These are phyloP conservation scores for Thamnophis elegans DNA, from an alignment of 2,797 vertebrate genomes.

Conservation along the genomic window DNA sequence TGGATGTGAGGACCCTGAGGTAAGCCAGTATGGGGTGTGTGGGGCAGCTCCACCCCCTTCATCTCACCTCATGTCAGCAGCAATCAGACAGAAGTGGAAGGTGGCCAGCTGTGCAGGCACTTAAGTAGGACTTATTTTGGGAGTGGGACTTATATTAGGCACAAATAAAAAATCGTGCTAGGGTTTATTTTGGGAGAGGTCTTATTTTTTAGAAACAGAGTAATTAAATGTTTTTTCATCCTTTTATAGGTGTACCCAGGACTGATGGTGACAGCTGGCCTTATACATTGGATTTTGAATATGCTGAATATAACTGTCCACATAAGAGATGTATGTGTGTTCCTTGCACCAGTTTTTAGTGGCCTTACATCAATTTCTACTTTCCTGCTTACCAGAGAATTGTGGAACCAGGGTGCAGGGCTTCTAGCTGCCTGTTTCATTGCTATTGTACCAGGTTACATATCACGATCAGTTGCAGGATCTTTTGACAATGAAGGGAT, in stretches of 20 bases:
- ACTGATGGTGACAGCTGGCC: conserved; percentile 94
- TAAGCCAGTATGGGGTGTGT: no score
- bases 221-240: conserved; percentile 8
- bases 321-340: conserved; percentile 96
- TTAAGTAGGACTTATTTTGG: no score
- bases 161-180: no score
- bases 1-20: no score
- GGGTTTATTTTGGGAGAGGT: no score
- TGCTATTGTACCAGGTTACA: conserved; percentile 96
- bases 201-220: not conserved
- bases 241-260: conserved; percentile 89
- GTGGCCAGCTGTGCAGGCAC: no score
- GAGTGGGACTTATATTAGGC: no score
- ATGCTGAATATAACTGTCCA: conserved; percentile 95
- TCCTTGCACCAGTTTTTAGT: conserved; percentile 95
- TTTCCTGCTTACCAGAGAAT: conserved; percentile 93
- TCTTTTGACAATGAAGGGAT: conserved; percentile 99
- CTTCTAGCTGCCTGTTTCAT: conserved; percentile 98
- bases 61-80: no score
- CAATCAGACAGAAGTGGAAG: no score
- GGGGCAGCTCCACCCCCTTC: no score
- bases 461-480: conserved; percentile 95
- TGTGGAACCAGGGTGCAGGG: conserved; percentile 97
- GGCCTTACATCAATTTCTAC: conserved; percentile 97
- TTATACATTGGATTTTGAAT: conserved; percentile 96